Percentiles rank a stretch among this genome's conserved stretches.
phyloP scores from a whole-genome alignment of 1,140 invertebrate genomes.

The Arion vulgaris region DNA sequence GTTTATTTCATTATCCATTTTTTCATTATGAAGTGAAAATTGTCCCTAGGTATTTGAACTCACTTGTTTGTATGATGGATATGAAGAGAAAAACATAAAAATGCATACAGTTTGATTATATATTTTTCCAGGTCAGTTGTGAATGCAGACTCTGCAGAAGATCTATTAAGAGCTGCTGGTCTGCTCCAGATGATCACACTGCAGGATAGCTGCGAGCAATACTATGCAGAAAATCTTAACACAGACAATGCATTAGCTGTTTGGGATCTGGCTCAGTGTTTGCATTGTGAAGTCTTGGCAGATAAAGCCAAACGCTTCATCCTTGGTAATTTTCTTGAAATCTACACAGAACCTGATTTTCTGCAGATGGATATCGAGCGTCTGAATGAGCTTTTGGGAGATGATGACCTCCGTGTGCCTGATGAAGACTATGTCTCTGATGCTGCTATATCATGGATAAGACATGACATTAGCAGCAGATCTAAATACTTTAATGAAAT shows the following conservation, averaged over 20 bases:
- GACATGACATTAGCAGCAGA: conserved; percentile 46
- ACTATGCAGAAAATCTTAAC: conserved; percentile 47
- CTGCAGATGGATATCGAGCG: conserved; percentile 47
- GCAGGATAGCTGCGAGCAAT: conserved; percentile 54
- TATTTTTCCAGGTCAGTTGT: conserved; percentile 37
- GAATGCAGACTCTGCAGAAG: conserved; percentile 52
- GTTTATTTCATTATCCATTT: no score
- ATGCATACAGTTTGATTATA: no score
- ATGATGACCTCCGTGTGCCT: conserved; percentile 49
- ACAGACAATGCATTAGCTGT: conserved; percentile 51
- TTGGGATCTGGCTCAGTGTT: conserved; percentile 51
- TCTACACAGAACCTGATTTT: conserved; percentile 49
- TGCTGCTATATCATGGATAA: conserved; percentile 50
- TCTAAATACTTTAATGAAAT: conserved; percentile 44
- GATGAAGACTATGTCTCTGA: conserved; percentile 53
- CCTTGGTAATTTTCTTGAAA: conserved; percentile 43
- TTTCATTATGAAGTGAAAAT: no score
- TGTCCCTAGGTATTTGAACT: no score
- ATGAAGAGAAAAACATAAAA: no score
- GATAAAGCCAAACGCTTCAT: conserved; percentile 48
- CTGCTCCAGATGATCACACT: conserved; percentile 54
- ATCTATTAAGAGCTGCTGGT: conserved; percentile 48
- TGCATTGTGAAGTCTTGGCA: conserved; percentile 46
- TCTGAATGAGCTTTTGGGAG: conserved; percentile 44
- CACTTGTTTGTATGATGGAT: no score